phyloP scores from a whole-genome alignment of 2,797 vertebrate genomes.

The Chromobotia macracanthus region DNA sequence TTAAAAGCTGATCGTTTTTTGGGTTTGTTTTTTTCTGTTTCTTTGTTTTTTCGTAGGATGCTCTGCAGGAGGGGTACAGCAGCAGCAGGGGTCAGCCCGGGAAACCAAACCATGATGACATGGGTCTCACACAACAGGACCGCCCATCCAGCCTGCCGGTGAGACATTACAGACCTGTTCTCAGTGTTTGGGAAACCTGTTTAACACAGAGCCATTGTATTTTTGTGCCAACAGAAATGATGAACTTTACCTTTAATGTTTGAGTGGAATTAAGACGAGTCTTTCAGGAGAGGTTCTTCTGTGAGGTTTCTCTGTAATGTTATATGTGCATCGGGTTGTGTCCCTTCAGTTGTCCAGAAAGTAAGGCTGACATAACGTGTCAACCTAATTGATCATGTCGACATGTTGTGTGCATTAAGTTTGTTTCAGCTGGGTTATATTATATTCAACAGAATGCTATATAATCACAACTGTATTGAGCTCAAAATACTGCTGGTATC shows the following conservation, averaged over 20 bases:
- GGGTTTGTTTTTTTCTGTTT: too few species aligned
- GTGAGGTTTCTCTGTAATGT: not conserved
- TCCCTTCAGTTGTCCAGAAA: too few species aligned
- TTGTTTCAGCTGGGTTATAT: too few species aligned
- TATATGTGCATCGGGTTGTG: too few species aligned
- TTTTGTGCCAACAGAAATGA: not conserved
- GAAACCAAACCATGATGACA: constrained; percentile 90
- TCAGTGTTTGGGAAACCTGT: not conserved
- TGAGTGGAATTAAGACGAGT: not conserved
- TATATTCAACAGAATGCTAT: too few species aligned
- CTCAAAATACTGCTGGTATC: too few species aligned
- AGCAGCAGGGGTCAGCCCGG: constrained; percentile 85
- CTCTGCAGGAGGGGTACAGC: constrained; percentile 89
- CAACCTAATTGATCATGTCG: too few species aligned
- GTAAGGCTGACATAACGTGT: too few species aligned
- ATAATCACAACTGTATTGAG: too few species aligned
- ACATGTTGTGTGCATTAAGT: too few species aligned
- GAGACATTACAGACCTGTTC: constrained; percentile 67
- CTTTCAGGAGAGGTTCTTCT: not conserved
- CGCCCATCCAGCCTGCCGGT: constrained; percentile 92
- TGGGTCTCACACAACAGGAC: constrained; percentile 81
- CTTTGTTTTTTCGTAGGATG: constrained; percentile 76
- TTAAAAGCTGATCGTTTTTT: not conserved
- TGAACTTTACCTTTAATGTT: not conserved
- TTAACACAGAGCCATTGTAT: not conserved